These are phyloP conservation scores for Charadrius vociferus DNA, from an alignment of 2,113 vertebrate species.

Conservation along the genomic window DNA sequence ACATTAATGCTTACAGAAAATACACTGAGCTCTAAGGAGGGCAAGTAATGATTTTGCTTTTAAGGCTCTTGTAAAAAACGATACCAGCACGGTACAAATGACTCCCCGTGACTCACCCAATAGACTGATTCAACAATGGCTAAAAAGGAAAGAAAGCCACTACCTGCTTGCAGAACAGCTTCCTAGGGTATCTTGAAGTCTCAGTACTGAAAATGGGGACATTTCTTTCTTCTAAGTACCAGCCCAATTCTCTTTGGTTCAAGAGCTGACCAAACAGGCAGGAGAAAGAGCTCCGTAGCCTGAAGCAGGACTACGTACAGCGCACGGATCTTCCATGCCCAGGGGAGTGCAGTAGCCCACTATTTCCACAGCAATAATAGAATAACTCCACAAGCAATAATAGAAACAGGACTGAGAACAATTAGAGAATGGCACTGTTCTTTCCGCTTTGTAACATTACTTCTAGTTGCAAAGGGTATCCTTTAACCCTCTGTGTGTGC, in stretches of 20 bases:
- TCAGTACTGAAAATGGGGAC: background rate
- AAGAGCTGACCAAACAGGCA: background rate
- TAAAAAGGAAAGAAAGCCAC: background rate
- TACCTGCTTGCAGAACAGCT: background rate
- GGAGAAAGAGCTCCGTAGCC: background rate
- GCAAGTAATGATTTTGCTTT: background rate
- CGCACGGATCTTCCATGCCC: background rate
- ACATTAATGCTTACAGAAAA: background rate
- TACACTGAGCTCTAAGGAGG: background rate
- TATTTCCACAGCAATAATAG: background rate
- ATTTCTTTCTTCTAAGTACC: background rate
- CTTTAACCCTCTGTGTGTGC: background rate
- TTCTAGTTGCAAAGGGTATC: background rate
- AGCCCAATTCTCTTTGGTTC: background rate
- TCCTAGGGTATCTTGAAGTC: background rate
- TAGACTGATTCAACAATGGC: background rate
- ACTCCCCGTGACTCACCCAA: background rate
- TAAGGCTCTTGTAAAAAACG: background rate
- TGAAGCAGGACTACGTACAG: background rate
- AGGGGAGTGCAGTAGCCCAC: background rate
- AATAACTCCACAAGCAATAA: background rate
- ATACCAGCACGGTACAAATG: background rate
- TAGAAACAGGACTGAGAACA: background rate
- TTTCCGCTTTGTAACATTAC: background rate
- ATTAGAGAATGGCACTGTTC: background rate